A percentile compares a stretch with the other conserved stretches of the same genome.
Conservation (phyloP, 2,797 vertebrate species). For the Danionella dracula region DNA sequence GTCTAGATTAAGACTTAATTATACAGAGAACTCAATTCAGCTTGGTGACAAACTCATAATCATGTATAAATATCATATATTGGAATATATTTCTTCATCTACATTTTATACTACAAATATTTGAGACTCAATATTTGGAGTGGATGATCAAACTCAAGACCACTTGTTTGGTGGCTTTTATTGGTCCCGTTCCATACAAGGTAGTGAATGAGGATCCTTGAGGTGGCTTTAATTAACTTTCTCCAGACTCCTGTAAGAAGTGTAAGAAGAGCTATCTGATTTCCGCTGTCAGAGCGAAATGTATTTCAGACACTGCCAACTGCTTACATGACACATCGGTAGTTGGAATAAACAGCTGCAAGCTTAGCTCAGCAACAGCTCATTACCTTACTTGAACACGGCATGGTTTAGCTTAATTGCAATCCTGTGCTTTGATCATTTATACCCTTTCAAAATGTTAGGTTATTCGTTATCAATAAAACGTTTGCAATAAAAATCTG, state of each 20-base stretch:
- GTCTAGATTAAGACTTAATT: too few species aligned
- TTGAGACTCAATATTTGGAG: too few species aligned
- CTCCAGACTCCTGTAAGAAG: background rate
- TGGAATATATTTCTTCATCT: too few species aligned
- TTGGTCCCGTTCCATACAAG: background rate
- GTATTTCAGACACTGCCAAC: constrained; percentile 11
- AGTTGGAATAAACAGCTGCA: constrained; percentile 6
- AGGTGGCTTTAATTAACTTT: background rate
- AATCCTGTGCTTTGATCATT: background rate
- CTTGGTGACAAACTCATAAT: too few species aligned
- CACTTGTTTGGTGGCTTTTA: background rate
- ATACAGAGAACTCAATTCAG: too few species aligned
- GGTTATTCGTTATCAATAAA: too few species aligned
- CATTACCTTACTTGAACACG: background rate
- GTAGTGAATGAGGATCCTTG: background rate
- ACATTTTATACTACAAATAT: too few species aligned
- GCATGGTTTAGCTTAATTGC: background rate
- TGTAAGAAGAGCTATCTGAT: background rate
- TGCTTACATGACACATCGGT: background rate
- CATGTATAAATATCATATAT: too few species aligned
- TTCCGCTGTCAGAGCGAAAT: constrained; percentile 18
- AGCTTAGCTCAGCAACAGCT: constrained; percentile 1
- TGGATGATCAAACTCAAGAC: background rate
- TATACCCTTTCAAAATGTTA: background rate
- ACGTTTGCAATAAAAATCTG: too few species aligned